Conservation (phyloP, 1,140 invertebrate species). For the Hesperophylax magnus region DNA sequence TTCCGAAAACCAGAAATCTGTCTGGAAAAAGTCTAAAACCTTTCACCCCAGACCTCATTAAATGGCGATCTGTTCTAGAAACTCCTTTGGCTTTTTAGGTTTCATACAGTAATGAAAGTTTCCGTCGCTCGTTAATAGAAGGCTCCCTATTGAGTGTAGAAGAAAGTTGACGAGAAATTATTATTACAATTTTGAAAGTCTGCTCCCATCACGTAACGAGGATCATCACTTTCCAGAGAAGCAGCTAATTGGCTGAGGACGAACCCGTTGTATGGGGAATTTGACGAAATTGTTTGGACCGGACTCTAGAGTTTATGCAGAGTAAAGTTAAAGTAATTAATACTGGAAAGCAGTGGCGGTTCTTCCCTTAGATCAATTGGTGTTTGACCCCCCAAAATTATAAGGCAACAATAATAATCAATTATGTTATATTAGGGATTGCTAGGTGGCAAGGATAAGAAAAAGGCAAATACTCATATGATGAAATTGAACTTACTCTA, state of each 20-base stretch:
- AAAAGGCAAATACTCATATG: too few relatives aligned
- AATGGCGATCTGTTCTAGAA: neutral
- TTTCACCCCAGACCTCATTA: too few relatives aligned
- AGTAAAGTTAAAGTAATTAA: neutral
- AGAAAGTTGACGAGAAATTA: slow-evolving; percentile 30
- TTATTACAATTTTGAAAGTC: neutral
- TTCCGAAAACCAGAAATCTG: too few relatives aligned
- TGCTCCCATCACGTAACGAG: neutral
- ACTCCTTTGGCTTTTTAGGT: neutral
- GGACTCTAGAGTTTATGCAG: neutral
- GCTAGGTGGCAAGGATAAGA: too few relatives aligned
- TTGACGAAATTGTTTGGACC: slow-evolving; percentile 13
- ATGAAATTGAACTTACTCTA: too few relatives aligned
- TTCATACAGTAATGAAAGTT: neutral
- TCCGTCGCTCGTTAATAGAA: neutral
- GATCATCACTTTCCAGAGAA: neutral
- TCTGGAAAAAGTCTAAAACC: too few relatives aligned
- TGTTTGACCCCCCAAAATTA: too few relatives aligned
- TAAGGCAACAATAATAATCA: too few relatives aligned
- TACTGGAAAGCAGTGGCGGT: neutral
- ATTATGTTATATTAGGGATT: too few relatives aligned
- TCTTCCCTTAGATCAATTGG: too few relatives aligned
- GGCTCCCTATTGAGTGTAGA: slow-evolving; percentile 23
- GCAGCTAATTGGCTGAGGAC: neutral
- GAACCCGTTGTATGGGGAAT: slow-evolving; percentile 23